Percentiles rank a stretch among this genome's conserved stretches.
Evolutionary conservation across 1,140 invertebrate genomes (phyloP).

Genomic region (Aleiodes sp.): DNA sequence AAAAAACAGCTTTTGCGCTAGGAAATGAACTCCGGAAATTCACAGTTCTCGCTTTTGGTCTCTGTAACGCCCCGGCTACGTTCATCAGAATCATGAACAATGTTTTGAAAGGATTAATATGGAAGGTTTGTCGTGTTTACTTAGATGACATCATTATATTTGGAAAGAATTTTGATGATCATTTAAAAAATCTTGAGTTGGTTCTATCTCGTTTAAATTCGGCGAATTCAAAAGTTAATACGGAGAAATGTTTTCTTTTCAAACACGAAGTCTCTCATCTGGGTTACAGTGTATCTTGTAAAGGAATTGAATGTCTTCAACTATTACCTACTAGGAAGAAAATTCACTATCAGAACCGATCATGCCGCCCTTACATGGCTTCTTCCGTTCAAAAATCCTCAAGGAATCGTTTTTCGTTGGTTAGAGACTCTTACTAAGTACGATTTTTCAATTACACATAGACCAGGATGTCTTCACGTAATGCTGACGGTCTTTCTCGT

Average conservation of each 20-base stretch:
- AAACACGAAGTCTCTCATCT: conserved; percentile 37
- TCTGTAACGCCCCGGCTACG: conserved; percentile 30
- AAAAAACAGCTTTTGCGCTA: conserved; percentile 60
- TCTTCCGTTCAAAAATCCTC: conserved; percentile 43
- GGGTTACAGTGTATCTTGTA: conserved; percentile 37
- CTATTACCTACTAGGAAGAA: conserved; percentile 38
- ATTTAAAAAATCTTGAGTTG: conserved; percentile 33
- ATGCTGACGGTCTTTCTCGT: conserved; percentile 32
- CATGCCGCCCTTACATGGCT: conserved; percentile 50
- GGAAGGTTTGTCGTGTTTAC: conserved; percentile 46
- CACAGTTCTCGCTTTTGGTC: conserved; percentile 55
- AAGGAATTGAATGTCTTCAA: conserved; percentile 36
- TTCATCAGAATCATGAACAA: background rate
- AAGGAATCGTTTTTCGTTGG: conserved; percentile 43
- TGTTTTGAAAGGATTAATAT: conserved; percentile 33
- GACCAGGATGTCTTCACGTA: conserved; percentile 28
- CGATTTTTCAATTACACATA: conserved; percentile 35
- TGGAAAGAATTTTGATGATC: conserved; percentile 39
- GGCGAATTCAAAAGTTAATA: conserved; percentile 34
- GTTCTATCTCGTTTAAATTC: conserved; percentile 37
- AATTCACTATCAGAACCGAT: conserved; percentile 39
- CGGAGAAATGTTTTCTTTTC: conserved; percentile 42
- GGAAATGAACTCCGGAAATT: conserved; percentile 48
- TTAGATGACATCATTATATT: conserved; percentile 48
- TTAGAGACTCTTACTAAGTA: conserved; percentile 33